Conservation (phyloP, 2,797 vertebrate species). For the Cryptoprocta ferox region DNA sequence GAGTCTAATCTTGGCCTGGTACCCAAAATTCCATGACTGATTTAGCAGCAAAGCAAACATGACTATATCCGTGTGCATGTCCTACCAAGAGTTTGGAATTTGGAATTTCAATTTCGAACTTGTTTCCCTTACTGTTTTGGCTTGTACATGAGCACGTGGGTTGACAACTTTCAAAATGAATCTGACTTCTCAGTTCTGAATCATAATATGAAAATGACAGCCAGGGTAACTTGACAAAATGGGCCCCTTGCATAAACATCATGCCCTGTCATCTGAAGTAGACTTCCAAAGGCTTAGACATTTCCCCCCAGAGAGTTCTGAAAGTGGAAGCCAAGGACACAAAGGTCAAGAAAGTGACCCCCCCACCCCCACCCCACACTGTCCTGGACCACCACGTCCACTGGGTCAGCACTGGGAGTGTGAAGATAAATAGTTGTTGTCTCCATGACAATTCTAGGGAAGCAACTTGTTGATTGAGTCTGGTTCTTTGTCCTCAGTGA, state of each 20-base stretch:
- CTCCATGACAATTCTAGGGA: background rate
- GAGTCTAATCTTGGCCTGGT: background rate
- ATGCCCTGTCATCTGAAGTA: background rate
- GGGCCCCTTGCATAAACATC: background rate
- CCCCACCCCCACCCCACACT: too few relatives aligned
- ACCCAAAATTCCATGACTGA: background rate
- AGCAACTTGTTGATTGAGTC: background rate
- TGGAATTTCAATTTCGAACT: background rate
- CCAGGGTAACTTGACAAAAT: background rate
- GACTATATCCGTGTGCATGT: background rate
- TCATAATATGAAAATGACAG: background rate
- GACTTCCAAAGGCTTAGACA: background rate
- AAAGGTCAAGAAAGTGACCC: accelerated
- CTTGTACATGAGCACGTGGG: background rate
- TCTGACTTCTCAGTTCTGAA: slow-evolving; percentile 11
- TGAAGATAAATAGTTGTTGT: background rate
- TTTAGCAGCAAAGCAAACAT: background rate
- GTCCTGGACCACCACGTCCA: accelerated
- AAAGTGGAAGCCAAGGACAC: background rate
- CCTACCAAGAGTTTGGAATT: background rate
- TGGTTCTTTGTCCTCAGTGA: background rate
- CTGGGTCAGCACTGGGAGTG: accelerated
- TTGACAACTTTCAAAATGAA: slow-evolving; percentile 31
- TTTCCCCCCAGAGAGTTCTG: background rate
- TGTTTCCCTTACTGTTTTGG: background rate